phyloP scores from a whole-genome alignment of 1,140 invertebrate genomes.

The Daktulosphaira vitifoliae region DNA sequence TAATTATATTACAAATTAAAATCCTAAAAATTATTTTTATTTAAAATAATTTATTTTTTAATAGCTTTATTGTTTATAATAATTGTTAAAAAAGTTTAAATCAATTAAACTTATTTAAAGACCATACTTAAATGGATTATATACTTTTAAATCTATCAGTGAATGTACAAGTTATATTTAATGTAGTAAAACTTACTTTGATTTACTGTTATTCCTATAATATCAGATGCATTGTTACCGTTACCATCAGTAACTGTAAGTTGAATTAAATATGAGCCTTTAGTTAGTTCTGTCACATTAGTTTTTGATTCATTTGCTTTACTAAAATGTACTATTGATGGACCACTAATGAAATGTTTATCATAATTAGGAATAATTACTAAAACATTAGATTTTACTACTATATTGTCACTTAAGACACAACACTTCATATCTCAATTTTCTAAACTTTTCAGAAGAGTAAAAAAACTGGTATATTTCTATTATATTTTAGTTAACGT shows the following conservation, averaged over 20 bases:
- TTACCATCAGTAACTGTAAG: constrained; percentile 77
- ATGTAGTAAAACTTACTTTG: constrained; percentile 68
- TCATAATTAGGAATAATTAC: not conserved
- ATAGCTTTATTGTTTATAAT: constrained; percentile 20
- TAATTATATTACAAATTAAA: not conserved
- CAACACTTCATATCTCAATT: too few species aligned
- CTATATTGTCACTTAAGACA: too few species aligned
- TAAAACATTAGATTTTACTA: constrained; percentile 18
- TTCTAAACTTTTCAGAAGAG: too few species aligned
- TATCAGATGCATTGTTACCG: constrained; percentile 64
- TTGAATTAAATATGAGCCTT: constrained; percentile 75
- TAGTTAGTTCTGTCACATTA: constrained; percentile 69
- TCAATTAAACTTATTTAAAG: too few species aligned
- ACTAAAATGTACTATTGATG: constrained; percentile 46
- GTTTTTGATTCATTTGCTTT: constrained; percentile 52
- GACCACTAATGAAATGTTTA: constrained; percentile 45
- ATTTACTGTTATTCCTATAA: constrained; percentile 69
- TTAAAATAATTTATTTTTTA: not conserved
- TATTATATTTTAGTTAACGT: too few species aligned
- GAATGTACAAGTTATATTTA: too few species aligned
- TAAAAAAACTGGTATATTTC: too few species aligned
- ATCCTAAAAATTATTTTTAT: not conserved
- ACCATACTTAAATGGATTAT: too few species aligned
- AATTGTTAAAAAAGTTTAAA: too few species aligned
- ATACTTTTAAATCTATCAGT: too few species aligned